These are phyloP conservation scores for Crotalus tigris DNA, from an alignment of 2,113 vertebrate species.

Conservation along the genomic window DNA sequence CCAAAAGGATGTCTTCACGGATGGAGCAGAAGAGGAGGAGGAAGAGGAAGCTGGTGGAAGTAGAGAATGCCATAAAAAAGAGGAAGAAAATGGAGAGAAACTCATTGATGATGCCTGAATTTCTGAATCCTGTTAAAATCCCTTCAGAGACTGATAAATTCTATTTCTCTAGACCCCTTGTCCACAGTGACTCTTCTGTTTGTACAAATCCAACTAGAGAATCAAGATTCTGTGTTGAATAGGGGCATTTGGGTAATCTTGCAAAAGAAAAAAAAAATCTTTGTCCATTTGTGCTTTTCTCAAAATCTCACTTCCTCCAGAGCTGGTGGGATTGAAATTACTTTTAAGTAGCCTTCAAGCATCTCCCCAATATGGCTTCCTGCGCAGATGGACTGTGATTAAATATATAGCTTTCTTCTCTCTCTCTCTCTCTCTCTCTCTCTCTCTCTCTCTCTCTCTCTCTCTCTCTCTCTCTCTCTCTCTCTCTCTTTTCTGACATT, in stretches of 20 bases:
- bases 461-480: too few species aligned
- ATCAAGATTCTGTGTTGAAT: conserved; percentile 38
- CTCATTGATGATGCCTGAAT: conserved; percentile 81
- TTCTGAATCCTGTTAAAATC: not conserved
- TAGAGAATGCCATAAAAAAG: conserved; percentile 43
- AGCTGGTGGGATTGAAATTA: not conserved
- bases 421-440: not conserved
- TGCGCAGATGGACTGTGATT: not conserved
- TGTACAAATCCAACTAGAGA: conserved; percentile 38
- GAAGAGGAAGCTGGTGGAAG: conserved; percentile 67
- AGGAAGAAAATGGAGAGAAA: conserved; percentile 82
- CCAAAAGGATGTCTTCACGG: conserved; percentile 73
- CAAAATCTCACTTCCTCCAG: not conserved
- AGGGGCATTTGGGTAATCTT: conserved; percentile 27
- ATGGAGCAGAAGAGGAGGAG: conserved; percentile 82
- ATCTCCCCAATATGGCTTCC: rapidly evolving
- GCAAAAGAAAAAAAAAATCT: not conserved
- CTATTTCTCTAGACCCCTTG: conserved; percentile 30
- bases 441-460: too few species aligned
- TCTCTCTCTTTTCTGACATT: not conserved
- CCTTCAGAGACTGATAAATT: conserved; percentile 37
- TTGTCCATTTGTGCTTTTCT: conserved; percentile 6
- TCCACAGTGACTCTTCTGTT: conserved; percentile 36
- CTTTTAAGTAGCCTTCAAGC: not conserved
- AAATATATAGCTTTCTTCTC: rapidly evolving